Conservation (phyloP, 1,140 invertebrate genomes). For the Leptinotarsa defecta region DNA sequence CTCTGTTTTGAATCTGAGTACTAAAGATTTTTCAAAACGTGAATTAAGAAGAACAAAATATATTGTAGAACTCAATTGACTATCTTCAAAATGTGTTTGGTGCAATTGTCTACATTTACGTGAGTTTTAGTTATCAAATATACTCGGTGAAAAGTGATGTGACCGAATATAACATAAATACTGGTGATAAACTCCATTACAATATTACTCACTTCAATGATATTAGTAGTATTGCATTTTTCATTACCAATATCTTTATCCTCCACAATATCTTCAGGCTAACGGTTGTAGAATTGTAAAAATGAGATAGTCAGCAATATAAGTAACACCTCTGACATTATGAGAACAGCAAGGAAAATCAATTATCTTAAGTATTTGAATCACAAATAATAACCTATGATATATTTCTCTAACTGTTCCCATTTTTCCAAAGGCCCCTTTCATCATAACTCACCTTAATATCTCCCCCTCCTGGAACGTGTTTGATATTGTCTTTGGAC, state of each 20-base stretch:
- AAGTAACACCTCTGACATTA: too few relatives aligned
- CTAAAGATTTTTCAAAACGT: too few relatives aligned
- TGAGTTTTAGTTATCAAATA: not conserved
- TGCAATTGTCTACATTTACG: not conserved
- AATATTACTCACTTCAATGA: constrained; percentile 31
- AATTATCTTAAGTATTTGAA: too few relatives aligned
- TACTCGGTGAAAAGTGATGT: constrained; percentile 16
- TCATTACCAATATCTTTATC: constrained; percentile 31
- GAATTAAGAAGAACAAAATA: too few relatives aligned
- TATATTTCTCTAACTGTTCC: not conserved
- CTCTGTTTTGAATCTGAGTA: too few relatives aligned
- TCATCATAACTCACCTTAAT: constrained; percentile 74
- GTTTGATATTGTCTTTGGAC: constrained; percentile 89
- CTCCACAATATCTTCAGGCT: constrained; percentile 31
- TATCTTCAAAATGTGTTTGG: not conserved
- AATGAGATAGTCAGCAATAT: too few relatives aligned
- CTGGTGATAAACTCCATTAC: constrained; percentile 10
- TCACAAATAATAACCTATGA: not conserved
- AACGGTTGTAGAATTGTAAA: not conserved
- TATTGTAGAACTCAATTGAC: too few relatives aligned
- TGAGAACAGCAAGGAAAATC: too few relatives aligned
- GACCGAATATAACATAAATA: constrained; percentile 9
- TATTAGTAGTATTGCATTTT: constrained; percentile 35
- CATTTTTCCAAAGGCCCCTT: not conserved
- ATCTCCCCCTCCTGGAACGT: constrained; percentile 85